Base-by-base conservation (phyloP, 2,888 invertebrate genomes). In the Serripes groenlandicus region DNA sequence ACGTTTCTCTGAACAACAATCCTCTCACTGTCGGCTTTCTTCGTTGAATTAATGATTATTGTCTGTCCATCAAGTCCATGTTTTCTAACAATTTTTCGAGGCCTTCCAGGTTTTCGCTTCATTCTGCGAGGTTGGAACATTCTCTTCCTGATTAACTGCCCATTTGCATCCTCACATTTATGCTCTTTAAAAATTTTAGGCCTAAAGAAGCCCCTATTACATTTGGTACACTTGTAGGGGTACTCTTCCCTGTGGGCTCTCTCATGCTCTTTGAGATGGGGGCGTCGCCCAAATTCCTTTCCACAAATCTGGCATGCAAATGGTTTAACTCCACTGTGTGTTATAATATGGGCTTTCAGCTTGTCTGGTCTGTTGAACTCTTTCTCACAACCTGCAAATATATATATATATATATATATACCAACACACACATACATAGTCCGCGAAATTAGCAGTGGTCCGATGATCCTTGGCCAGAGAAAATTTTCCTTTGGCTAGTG, bases 341-440 rank as follows among this genome's bases (percentile, higher is more conserved):
- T 96, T 80, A 96, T 95, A 32, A 97, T 94, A 92, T 97, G 97
- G 7, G 96, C 95, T 90, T 96, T 96, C 35, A 97, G 91, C 88
- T 95, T 95, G 90, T 95, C 95, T 77, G 96, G 96, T 62, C 97
- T 94, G 82, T 96, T 96, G 88, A 97, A 97, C 91, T 96, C 96
- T 92, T 96, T 96, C 81, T 94, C 95, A 91, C 97, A 97, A 32
- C 96, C 96, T 94, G 82, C 26, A 83, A 84, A n/a, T n/a, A n/a
- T n/a, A n/a, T n/a, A n/a, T n/a, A n/a, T n/a, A n/a, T n/a, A n/a
- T n/a, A n/a, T n/a, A n/a, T n/a, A n/a, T n/a, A n/a, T n/a, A n/a
- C n/a, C n/a, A n/a, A n/a, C n/a, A n/a, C n/a, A n/a, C n/a, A n/a
- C n/a, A n/a, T n/a, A n/a, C n/a, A n/a, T n/a, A n/a, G n/a, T n/a